Evolutionary conservation across 2,113 vertebrate genomes (phyloP), one percentile per base, ranked within the genome.

Genomic region (Eleginops maclovinus): DNA sequence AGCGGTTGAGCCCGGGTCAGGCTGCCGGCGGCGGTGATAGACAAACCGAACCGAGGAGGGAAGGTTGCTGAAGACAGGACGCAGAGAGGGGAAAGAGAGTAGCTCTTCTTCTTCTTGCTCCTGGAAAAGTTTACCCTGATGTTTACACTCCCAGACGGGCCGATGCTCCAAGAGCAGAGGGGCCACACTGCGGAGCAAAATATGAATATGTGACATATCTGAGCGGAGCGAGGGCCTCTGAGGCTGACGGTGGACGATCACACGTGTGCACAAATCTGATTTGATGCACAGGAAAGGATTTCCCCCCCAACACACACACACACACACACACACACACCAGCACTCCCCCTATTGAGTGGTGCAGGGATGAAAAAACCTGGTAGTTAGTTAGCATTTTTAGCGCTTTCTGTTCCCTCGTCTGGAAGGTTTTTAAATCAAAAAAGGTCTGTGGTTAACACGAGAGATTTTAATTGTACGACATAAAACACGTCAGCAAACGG

Each of bases 81-180:
- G 76, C 77, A 75, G 84, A 86, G 69, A 36, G n/a, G n/a, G 75
- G 62, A 58, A 77, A 78, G 74, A 82, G 68, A 62, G 81, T 47
- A 60, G 76, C 79, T 88, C 86, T 84, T 83, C 82, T n/a, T n/a
- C 85, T 91, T 81, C 75, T 83, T 76, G 87, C 87, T 87, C 81
- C 86, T 75, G 31, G 80, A 79, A 84, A 36, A 75, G 91, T 92
- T 91, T 90, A 90, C 83, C 77, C 89, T 85, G 88, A 90, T 94
- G 92, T 94, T 95, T 95, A 95, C 94, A 91, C 92, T 94, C 94
- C 93, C 93, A 90, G 93, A 90, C 65, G 75, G 84, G 86, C 92
- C 65, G 62, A 82, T 43, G 93, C 90, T 94, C 93, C 90, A 94
- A 94, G 94, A 95, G 91, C 93, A 65, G 70, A 77, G 74, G 12